phyloP scores from a whole-genome alignment of 1,140 invertebrate species.

The Calosoma granatense region DNA sequence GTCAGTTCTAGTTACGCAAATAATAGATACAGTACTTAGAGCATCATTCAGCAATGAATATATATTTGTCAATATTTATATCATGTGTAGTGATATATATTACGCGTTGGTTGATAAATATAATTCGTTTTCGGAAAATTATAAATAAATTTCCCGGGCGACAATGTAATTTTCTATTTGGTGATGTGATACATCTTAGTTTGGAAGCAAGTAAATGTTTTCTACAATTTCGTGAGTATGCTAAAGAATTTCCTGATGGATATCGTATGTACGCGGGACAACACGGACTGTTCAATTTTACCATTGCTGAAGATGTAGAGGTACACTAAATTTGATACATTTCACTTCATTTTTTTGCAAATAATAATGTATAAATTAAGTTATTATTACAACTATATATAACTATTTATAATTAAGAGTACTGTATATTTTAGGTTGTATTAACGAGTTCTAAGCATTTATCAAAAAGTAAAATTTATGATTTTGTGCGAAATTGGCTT shows the following conservation, averaged over 20 bases:
- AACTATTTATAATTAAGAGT: background rate
- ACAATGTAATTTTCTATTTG: background rate
- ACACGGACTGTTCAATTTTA: background rate
- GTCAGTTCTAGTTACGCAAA: too few relatives aligned
- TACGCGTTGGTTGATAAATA: background rate
- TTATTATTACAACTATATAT: too few relatives aligned
- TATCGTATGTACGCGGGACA: background rate
- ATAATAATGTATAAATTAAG: too few relatives aligned
- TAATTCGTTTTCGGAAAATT: background rate
- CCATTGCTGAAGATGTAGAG: background rate
- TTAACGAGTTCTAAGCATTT: background rate
- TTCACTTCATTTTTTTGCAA: too few relatives aligned
- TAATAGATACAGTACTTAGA: too few relatives aligned
- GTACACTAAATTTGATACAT: background rate
- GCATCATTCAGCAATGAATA: too few relatives aligned
- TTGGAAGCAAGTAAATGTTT: background rate
- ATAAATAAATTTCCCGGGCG: background rate
- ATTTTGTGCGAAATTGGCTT: constrained; percentile 1
- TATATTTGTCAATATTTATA: too few relatives aligned
- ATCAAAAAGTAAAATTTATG: constrained; percentile 9
- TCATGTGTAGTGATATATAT: background rate
- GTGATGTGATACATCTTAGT: background rate
- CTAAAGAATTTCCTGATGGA: background rate
- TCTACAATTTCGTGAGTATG: background rate
- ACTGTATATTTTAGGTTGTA: background rate